Conservation (phyloP, 2,113 vertebrate genomes). For the Stomatorhinus ivindoensis region DNA sequence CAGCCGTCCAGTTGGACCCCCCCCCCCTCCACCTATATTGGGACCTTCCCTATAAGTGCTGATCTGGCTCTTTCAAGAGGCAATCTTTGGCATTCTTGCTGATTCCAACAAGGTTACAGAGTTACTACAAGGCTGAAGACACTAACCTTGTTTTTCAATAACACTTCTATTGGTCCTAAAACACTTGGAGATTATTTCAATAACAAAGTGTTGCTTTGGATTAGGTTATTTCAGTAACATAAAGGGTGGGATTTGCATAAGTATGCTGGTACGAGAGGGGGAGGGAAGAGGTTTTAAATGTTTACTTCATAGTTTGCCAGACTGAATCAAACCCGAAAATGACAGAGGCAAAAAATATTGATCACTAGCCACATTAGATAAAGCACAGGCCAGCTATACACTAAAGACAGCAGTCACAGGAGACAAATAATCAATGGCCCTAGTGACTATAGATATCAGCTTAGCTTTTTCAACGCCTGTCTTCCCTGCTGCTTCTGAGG, state of each 20-base stretch:
- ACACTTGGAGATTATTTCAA: neutral
- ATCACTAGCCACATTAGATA: neutral
- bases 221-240: no score
- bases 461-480: neutral
- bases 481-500: neutral
- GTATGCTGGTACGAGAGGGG: neutral
- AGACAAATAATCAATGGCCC: neutral
- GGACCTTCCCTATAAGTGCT: neutral
- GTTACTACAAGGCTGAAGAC: neutral
- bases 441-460: neutral
- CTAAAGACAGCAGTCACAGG: neutral
- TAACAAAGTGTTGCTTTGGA: neutral
- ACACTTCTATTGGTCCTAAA: neutral
- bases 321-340: neutral
- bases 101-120: neutral
- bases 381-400: neutral
- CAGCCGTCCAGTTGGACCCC: neutral
- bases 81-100: neutral
- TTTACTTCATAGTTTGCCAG: neutral
- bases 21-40: neutral
- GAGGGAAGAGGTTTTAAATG: neutral
- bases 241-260: neutral
- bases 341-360: neutral
- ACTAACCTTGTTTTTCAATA: neutral
- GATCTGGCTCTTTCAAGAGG: neutral